Conservation (phyloP, 2,113 vertebrate species). For the Equus przewalskii region DNA sequence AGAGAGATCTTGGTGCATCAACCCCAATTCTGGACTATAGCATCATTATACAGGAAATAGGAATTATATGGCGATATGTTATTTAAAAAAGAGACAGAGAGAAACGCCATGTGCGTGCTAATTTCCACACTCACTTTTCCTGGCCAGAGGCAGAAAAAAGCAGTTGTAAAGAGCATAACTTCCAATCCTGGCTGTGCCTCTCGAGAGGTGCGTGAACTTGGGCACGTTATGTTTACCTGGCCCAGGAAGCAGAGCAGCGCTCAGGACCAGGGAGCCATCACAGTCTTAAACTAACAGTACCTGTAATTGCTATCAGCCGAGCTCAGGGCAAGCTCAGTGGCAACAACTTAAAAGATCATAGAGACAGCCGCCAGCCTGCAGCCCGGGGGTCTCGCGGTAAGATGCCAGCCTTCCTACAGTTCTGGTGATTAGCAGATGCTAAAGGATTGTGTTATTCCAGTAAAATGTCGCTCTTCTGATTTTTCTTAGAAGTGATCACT, state of each 20-base stretch:
- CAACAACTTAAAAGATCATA: neutral
- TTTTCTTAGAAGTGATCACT: neutral
- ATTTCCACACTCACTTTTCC: neutral
- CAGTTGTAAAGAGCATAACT: neutral
- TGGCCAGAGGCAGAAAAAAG: neutral
- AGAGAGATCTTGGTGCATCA: neutral
- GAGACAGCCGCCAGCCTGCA: neutral
- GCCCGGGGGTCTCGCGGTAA: neutral
- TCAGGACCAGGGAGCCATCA: neutral
- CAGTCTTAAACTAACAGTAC: neutral
- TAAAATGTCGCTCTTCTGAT: neutral
- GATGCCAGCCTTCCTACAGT: rapidly evolving
- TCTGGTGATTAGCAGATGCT: neutral
- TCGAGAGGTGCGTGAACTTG: rapidly evolving
- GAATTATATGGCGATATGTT: neutral
- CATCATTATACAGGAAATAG: neutral
- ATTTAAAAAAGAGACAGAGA: neutral
- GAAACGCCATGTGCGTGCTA: neutral
- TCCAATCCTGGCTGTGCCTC: neutral
- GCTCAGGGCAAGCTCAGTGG: neutral
- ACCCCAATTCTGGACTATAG: neutral
- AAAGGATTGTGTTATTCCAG: neutral
- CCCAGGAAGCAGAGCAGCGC: rapidly evolving
- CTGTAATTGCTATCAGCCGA: neutral
- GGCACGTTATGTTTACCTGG: neutral